Percentiles rank a stretch among this genome's conserved stretches.
Evolutionary conservation across 2,888 invertebrate genomes (phyloP).

Genomic region (Ernsta delagoae): DNA sequence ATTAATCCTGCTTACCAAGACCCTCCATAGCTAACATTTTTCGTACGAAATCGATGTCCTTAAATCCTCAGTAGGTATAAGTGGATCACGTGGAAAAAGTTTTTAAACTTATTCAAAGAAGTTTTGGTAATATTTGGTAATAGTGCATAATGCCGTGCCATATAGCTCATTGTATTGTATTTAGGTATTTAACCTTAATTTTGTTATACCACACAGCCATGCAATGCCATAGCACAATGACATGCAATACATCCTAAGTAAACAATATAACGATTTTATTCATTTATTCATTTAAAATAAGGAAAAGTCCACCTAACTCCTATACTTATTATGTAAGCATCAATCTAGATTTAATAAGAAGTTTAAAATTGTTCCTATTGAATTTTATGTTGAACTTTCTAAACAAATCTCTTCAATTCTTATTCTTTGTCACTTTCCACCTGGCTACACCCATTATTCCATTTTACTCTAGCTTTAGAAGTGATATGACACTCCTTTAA

Average conservation of each 20-base stretch:
- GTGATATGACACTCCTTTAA: background rate
- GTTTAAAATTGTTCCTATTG: background rate
- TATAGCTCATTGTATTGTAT: too few species aligned
- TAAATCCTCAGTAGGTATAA: background rate
- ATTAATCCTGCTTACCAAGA: slow-evolving; percentile 28
- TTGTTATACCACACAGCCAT: too few species aligned
- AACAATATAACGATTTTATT: too few species aligned
- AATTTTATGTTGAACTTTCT: slow-evolving; percentile 12
- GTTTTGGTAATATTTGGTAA: background rate
- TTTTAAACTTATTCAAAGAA: background rate
- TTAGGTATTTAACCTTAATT: too few species aligned
- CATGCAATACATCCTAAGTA: too few species aligned
- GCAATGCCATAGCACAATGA: too few species aligned
- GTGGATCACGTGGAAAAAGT: background rate
- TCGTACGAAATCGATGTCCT: slow-evolving; percentile 12
- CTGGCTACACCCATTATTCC: background rate
- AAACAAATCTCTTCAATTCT: background rate
- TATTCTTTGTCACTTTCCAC: slow-evolving; percentile 19
- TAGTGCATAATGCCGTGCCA: background rate
- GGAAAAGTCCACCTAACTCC: too few species aligned
- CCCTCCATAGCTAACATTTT: slow-evolving; percentile 13
- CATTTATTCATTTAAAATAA: too few species aligned
- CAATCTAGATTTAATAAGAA: too few species aligned
- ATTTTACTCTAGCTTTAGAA: background rate
- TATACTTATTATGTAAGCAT: too few species aligned